Evolutionary conservation across 2,888 invertebrate species (phyloP).

Genomic region (Harpalus rufipes): DNA sequence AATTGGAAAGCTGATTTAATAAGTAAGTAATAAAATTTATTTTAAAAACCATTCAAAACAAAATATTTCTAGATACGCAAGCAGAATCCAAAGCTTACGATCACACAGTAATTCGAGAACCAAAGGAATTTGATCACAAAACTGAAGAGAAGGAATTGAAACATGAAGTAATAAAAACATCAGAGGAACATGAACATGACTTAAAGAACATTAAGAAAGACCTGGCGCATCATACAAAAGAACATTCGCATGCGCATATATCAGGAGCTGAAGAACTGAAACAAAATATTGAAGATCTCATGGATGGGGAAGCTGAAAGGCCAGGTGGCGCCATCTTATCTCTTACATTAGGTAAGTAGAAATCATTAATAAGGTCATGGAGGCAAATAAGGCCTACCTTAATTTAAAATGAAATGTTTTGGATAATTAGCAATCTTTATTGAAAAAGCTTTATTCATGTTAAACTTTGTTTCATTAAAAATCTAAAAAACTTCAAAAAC

Average conservation of each 20-base stretch:
- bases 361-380: constrained; percentile 39
- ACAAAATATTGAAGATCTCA: constrained; percentile 68
- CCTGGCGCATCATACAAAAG: constrained; percentile 69
- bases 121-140: constrained; percentile 65
- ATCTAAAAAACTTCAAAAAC: no score
- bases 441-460: no score
- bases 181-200: constrained; percentile 75
- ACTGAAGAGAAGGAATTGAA: constrained; percentile 70
- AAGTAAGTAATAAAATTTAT: constrained; percentile 28
- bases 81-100: constrained; percentile 65
- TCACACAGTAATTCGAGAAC: constrained; percentile 62
- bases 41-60: background rate
- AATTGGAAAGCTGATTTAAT: constrained; percentile 66
- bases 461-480: no score
- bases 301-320: constrained; percentile 83
- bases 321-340: constrained; percentile 91
- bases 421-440: no score
- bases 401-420: no score
- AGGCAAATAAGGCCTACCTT: no score
- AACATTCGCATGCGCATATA: constrained; percentile 58
- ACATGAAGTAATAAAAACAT: constrained; percentile 75
- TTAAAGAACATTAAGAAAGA: constrained; percentile 69
- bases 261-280: constrained; percentile 66
- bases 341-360: constrained; percentile 83
- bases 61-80: constrained; percentile 52